A percentile compares a stretch with the other conserved stretches of the same genome.
These are phyloP conservation scores for Rhipidura dahli DNA, from an alignment of 2,113 vertebrate species.

Conservation along the genomic window DNA sequence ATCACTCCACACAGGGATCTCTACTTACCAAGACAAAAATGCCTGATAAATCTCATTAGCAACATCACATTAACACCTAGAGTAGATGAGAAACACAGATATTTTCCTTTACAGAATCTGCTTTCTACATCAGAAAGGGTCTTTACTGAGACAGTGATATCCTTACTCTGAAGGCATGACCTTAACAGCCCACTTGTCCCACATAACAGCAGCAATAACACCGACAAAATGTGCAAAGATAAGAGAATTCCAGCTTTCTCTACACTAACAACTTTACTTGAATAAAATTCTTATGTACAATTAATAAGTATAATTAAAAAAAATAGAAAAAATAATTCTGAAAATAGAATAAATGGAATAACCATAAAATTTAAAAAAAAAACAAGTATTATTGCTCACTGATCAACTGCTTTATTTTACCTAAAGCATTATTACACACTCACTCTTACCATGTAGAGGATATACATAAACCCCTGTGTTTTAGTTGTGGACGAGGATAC, in stretches of 20 bases:
- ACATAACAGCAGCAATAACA: not conserved
- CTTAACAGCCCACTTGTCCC: not conserved
- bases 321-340: not conserved
- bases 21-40: not conserved
- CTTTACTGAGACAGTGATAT: not conserved
- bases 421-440: not conserved
- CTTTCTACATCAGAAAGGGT: not conserved
- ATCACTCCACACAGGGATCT: not conserved
- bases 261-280: not conserved
- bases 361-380: not conserved
- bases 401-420: not conserved
- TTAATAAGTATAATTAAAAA: not conserved
- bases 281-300: not conserved
- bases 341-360: not conserved
- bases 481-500: not conserved
- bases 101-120: not conserved
- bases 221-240: too few relatives aligned
- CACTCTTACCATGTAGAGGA: not conserved
- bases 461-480: not conserved
- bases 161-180: not conserved
- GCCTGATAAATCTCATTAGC: not conserved
- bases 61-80: not conserved
- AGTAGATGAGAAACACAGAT: not conserved
- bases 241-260: not conserved
- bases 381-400: not conserved